Base-by-base conservation (phyloP, 2,888 invertebrate genomes). In the Ephialtes manifestator region DNA sequence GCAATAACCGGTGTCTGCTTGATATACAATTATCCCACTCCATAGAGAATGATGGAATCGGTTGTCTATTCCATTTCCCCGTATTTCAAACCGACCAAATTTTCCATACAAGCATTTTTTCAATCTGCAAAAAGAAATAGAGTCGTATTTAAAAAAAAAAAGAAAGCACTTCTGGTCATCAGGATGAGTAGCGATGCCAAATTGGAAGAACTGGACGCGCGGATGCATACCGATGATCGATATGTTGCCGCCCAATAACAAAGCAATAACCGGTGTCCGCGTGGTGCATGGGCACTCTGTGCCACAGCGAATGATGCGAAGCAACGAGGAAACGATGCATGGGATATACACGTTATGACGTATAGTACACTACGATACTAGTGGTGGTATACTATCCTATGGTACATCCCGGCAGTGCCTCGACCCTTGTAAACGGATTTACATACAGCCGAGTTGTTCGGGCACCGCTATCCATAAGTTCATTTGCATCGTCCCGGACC, bases 371-470 rank as follows among this genome's bases (percentile, higher is more conserved):
- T n/a, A 11, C 46, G 43, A 53, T 46, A n/a, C 68, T 28, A 11
- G 48, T 72, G 20, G 7, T 53, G 15, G 48, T 58, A 28, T 43
- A 67, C 67, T 39, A 43, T 18, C 53, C 75, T 71, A 79, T 65
- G 81, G 78, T 82, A 85, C 85, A 82, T 85, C 78, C 75, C 79
- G 75, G 63, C 81, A 71, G 81, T 79, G 74, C 75, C 85, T 82
- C 82, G 85, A 85, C 85, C 85, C 85, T 85, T 85, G 85, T 85
- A 85, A 85, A 85, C 82, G 85, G 82, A 85, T 85, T 85, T 85
- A 85, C 85, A 85, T 85, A 85, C 79, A 85, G 85, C 82, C 85
- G 85, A 85, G 85, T 85, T 85, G 85, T 85, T 85, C 85, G 82
- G 85, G 75, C 78, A 79, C 85, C 82, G 85, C 78, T 75, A 85